phyloP scores from a whole-genome alignment of 1,140 invertebrate species.

The Ceratina calcarata region DNA sequence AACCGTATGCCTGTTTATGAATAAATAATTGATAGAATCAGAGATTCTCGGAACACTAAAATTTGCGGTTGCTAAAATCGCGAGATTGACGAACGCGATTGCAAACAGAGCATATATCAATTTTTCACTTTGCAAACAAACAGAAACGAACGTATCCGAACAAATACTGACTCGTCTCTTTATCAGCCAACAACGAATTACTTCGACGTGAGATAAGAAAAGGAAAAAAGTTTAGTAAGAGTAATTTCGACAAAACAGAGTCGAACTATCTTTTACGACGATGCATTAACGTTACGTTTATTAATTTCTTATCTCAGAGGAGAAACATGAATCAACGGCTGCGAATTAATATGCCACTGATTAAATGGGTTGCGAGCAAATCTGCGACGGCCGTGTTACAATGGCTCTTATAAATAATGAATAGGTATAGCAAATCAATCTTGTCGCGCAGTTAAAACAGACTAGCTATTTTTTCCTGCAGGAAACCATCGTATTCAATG shows the following conservation, averaged over 20 bases:
- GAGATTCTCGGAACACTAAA: too few species aligned
- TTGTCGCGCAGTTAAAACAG: background rate
- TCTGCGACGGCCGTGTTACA: background rate
- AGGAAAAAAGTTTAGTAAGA: background rate
- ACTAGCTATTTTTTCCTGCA: background rate
- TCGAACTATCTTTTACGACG: too few species aligned
- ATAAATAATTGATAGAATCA: too few species aligned
- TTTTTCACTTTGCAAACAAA: background rate
- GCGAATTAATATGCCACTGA: background rate
- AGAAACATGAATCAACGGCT: background rate
- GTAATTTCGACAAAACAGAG: background rate
- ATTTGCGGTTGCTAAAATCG: too few species aligned
- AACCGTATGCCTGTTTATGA: too few species aligned
- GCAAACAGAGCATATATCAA: background rate
- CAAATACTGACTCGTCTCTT: too few species aligned
- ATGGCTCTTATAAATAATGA: constrained; percentile 3
- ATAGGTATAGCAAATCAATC: constrained; percentile 1
- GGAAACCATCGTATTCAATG: background rate
- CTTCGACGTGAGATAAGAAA: background rate
- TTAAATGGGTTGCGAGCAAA: constrained; percentile 2
- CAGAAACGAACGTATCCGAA: background rate
- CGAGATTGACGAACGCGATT: too few species aligned
- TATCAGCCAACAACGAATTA: background rate
- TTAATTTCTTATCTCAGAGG: constrained; percentile 7
- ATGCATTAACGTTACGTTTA: background rate